These are phyloP conservation scores for Drosophila subquinaria DNA, from an alignment of 2,888 invertebrate species.

Conservation along the genomic window DNA sequence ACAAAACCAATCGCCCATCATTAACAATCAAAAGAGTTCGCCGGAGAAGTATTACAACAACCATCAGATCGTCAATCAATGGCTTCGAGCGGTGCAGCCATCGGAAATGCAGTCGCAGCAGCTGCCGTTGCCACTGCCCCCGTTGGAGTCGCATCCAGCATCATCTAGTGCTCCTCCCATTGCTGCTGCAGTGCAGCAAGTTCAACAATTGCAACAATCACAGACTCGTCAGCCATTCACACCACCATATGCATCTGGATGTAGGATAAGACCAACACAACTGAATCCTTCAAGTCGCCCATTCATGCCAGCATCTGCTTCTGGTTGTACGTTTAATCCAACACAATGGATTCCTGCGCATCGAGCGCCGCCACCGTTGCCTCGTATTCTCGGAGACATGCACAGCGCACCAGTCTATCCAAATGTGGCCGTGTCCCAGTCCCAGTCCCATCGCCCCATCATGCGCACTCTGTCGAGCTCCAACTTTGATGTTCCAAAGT, in stretches of 20 bases:
- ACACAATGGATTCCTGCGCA: background rate
- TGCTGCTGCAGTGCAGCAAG: background rate
- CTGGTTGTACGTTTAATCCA: background rate
- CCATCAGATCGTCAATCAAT: slow-evolving; percentile 34
- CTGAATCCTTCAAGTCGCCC: background rate
- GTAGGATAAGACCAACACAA: background rate
- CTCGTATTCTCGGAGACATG: background rate
- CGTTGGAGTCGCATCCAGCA: background rate
- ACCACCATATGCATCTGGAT: background rate
- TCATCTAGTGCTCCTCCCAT: background rate
- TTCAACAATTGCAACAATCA: background rate
- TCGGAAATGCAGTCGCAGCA: slow-evolving; percentile 20
- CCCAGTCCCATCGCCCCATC: background rate
- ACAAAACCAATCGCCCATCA: too few relatives aligned
- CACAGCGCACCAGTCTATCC: slow-evolving; percentile 2
- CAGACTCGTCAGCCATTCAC: background rate
- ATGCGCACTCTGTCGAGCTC: slow-evolving; percentile 1
- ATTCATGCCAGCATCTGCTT: background rate
- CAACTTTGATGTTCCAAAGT: background rate
- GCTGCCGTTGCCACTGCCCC: background rate
- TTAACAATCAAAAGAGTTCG: background rate
- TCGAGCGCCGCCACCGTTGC: background rate
- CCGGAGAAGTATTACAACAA: slow-evolving; percentile 10
- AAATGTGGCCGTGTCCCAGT: background rate
- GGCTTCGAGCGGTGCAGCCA: slow-evolving; percentile 47